A percentile compares a stretch with the other conserved stretches of the same genome.
Conservation (phyloP, 2,113 vertebrate genomes). For the Desmodus rotundus region DNA sequence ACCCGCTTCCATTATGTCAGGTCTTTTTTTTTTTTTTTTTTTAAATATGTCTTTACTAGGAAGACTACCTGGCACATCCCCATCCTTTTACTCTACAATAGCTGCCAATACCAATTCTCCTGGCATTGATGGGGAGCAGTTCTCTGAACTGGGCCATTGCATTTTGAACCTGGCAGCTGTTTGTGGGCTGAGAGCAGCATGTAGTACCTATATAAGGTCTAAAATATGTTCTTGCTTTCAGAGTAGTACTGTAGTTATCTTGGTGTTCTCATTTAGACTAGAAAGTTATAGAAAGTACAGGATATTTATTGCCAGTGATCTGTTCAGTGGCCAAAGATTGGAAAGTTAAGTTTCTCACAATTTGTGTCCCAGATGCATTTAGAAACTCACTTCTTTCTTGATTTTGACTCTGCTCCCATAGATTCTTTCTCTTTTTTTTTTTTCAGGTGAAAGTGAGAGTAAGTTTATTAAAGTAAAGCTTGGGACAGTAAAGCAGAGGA, state of each 20-base stretch:
- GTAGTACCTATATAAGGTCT: not conserved
- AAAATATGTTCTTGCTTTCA: not conserved
- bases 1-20: not conserved
- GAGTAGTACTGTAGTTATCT: not conserved
- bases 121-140: not conserved
- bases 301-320: not conserved
- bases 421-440: not conserved
- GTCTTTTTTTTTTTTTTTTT: not conserved
- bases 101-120: not conserved
- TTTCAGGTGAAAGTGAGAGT: not conserved
- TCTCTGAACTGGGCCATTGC: not conserved
- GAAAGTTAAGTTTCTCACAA: not conserved
- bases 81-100: not conserved
- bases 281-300: not conserved
- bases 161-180: not conserved
- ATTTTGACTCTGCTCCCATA: not conserved
- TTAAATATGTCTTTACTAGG: not conserved
- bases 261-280: not conserved
- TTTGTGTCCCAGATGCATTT: not conserved
- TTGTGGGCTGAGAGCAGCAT: not conserved
- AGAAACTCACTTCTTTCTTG: not conserved
- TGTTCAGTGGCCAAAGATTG: not conserved
- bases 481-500: not conserved
- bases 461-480: not conserved
- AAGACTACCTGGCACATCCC: not conserved